Conservation (phyloP, 2,113 vertebrate genomes). For the Anoplopoma fimbria region DNA sequence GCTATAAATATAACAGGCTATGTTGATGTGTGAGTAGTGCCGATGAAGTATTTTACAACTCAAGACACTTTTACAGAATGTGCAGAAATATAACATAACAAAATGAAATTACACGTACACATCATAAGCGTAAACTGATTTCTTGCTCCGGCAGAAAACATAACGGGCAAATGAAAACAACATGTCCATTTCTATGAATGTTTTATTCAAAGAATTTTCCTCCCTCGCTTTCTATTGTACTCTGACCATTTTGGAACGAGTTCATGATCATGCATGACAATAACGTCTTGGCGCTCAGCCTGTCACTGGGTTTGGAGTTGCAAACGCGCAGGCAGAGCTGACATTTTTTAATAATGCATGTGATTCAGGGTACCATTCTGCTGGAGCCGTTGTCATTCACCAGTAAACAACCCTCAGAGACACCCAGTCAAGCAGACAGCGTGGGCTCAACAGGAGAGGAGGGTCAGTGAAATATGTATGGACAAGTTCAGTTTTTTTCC, state of each 20-base stretch:
- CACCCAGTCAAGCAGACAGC: slow-evolving; percentile 17
- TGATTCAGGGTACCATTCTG: slow-evolving; percentile 55
- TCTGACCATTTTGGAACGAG: slow-evolving; percentile 26
- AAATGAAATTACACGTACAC: slow-evolving; percentile 1
- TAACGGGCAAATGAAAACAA: background rate
- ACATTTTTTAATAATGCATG: slow-evolving; percentile 77
- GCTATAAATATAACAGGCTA: background rate
- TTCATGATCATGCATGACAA: slow-evolving; percentile 53
- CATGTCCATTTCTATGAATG: background rate
- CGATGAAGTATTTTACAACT: background rate
- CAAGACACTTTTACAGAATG: too few species aligned
- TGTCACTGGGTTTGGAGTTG: slow-evolving; percentile 23
- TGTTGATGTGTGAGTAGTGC: background rate
- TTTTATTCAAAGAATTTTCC: slow-evolving; percentile 27
- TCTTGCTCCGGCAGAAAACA: background rate
- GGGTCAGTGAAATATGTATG: slow-evolving; percentile 40
- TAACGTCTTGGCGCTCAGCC: slow-evolving; percentile 1
- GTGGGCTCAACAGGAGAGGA: background rate
- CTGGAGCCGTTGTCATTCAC: slow-evolving; percentile 60
- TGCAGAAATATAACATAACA: background rate
- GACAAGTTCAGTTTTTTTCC: background rate
- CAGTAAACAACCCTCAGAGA: slow-evolving; percentile 57
- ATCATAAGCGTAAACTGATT: background rate
- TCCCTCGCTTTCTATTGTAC: background rate
- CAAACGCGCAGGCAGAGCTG: slow-evolving; percentile 60